Conservation (phyloP, 2,888 invertebrate species). For the Drosophila falleni region DNA sequence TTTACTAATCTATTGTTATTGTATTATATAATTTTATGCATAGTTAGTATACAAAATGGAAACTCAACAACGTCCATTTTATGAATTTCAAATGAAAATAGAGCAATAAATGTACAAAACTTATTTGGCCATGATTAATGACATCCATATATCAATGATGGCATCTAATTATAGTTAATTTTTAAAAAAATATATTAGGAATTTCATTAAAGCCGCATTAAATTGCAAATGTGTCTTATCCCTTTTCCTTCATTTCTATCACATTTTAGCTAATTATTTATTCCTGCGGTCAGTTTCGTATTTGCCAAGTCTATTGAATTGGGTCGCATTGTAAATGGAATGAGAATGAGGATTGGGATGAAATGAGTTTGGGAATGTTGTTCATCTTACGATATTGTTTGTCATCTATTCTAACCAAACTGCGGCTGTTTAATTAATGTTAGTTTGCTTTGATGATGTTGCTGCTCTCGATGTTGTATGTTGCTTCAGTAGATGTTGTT, state of each 20-base stretch:
- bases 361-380: not conserved
- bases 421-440: slow-evolving; percentile 75
- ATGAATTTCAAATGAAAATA: slow-evolving; percentile 15
- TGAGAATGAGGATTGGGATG: not conserved
- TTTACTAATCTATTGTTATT: not conserved
- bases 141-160: slow-evolving; percentile 18
- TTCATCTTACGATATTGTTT: slow-evolving; percentile 53
- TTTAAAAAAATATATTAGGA: slow-evolving; percentile 23
- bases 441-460: slow-evolving; percentile 65
- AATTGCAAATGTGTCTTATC: slow-evolving; percentile 24
- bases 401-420: slow-evolving; percentile 48
- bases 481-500: slow-evolving; percentile 2
- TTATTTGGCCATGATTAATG: slow-evolving; percentile 34
- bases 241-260: not conserved
- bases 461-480: slow-evolving; percentile 7
- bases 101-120: not conserved
- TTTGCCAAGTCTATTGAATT: slow-evolving; percentile 34
- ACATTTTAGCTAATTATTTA: slow-evolving; percentile 28
- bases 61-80: slow-evolving; percentile 3
- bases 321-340: slow-evolving; percentile 27
- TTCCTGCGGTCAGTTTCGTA: slow-evolving; percentile 23
- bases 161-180: slow-evolving; percentile 17
- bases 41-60: not conserved
- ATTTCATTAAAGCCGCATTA: slow-evolving; percentile 32
- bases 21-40: too few species aligned